Conservation (phyloP, 2,113 vertebrate genomes). For the Heterochromis multidens region DNA sequence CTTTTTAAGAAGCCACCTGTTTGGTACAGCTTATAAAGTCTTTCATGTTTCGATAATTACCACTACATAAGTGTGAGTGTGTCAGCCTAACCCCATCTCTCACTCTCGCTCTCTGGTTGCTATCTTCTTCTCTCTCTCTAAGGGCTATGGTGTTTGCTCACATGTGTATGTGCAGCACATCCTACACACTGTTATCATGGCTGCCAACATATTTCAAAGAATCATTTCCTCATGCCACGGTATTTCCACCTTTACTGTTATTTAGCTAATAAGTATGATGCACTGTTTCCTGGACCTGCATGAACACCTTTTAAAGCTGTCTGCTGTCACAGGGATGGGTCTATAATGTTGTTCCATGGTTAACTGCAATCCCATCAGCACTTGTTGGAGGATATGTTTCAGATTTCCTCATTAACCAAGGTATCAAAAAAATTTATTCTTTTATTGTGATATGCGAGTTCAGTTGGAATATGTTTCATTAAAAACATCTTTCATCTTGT, state of each 20-base stretch:
- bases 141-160: constrained; percentile 88
- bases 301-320: neutral
- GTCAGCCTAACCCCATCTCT: neutral
- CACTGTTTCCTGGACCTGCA: neutral
- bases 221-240: constrained; percentile 82
- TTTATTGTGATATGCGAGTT: neutral
- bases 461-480: neutral
- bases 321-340: constrained; percentile 80
- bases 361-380: constrained; percentile 81
- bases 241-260: constrained; percentile 27
- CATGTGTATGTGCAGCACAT: constrained; percentile 75
- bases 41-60: neutral
- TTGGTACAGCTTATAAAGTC: constrained; percentile 71
- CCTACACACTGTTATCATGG: constrained; percentile 88
- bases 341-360: constrained; percentile 89
- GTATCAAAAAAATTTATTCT: constrained; percentile 57
- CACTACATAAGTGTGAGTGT: neutral
- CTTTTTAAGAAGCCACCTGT: constrained; percentile 79
- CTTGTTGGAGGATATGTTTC: constrained; percentile 82
- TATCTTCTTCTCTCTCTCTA: neutral
- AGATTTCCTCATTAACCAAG: constrained; percentile 81
- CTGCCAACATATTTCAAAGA: constrained; percentile 90
- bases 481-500: neutral
- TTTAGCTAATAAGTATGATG: neutral
- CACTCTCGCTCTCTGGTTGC: neutral